Conservation (phyloP, 92 coral and sea anemone species). For the Actinostola sp. region DNA sequence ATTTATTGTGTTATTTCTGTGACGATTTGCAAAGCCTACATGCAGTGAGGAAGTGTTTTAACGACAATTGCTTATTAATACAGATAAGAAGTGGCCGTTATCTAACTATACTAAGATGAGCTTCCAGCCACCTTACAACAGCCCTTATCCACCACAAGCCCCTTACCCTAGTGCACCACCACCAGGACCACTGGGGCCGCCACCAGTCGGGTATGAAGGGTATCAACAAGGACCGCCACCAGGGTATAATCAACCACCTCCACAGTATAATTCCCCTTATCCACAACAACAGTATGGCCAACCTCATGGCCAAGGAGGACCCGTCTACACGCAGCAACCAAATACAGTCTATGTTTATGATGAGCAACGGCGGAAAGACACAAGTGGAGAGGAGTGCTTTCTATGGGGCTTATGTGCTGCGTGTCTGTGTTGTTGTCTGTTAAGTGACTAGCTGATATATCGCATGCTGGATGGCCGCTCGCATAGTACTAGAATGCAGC, state of each 20-base stretch:
- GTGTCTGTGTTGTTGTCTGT: conserved; percentile 89
- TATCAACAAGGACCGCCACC: conserved; percentile 92
- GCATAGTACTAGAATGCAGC: too few species aligned
- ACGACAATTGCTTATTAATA: neutral
- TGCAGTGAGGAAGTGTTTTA: too few species aligned
- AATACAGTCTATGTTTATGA: conserved; percentile 94
- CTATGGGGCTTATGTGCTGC: conserved; percentile 90
- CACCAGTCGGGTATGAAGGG: conserved; percentile 88
- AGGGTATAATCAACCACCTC: conserved; percentile 62
- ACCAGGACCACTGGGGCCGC: conserved; percentile 64
- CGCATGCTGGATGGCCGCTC: too few species aligned
- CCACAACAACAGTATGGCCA: conserved; percentile 61
- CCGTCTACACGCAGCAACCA: conserved; percentile 78
- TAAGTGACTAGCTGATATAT: conserved; percentile 74
- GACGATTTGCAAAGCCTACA: too few species aligned
- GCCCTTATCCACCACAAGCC: conserved; percentile 20
- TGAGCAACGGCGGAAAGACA: conserved; percentile 43
- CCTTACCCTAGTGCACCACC: conserved; percentile 20
- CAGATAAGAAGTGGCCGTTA: too few species aligned
- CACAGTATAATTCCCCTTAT: conserved; percentile 44
- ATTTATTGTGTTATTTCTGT: too few species aligned
- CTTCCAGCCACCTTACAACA: conserved; percentile 22
- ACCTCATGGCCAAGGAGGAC: conserved; percentile 42
- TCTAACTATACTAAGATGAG: conserved; percentile 11
- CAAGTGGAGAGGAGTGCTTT: conserved; percentile 80